Evolutionary conservation across 2,888 invertebrate genomes (phyloP).

Genomic region (Pterostichus niger): DNA sequence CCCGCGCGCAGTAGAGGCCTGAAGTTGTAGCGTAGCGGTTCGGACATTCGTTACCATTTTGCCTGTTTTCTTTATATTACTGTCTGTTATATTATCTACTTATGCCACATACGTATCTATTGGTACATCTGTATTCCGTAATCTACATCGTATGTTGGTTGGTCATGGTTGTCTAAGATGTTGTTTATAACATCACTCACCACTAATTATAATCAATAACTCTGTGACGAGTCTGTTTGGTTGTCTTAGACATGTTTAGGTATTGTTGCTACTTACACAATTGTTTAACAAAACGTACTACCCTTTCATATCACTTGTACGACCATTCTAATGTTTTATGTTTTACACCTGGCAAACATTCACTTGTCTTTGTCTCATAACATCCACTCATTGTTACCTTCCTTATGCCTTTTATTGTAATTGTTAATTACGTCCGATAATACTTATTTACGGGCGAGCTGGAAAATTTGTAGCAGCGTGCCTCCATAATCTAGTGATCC

Average conservation of each 20-base stretch:
- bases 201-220: constrained; percentile 64
- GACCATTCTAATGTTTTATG: neutral
- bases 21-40: constrained; percentile 71
- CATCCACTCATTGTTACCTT: no score
- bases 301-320: neutral
- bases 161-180: constrained; percentile 56
- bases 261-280: constrained; percentile 61
- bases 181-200: constrained; percentile 53
- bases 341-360: no score
- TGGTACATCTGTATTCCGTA: constrained; percentile 55
- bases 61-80: constrained; percentile 64
- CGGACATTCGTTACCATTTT: constrained; percentile 69
- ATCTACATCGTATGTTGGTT: constrained; percentile 56
- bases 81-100: constrained; percentile 49
- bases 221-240: constrained; percentile 60
- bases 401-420: no score
- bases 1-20: constrained; percentile 65
- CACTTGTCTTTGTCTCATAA: no score
- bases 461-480: no score
- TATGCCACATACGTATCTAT: constrained; percentile 60
- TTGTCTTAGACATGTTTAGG: constrained; percentile 63
- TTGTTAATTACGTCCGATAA: no score
- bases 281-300: constrained; percentile 53
- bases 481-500: no score
- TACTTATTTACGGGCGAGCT: no score